These are phyloP conservation scores for Aeoliscus strigatus DNA, from an alignment of 2,797 vertebrate species.

Conservation along the genomic window DNA sequence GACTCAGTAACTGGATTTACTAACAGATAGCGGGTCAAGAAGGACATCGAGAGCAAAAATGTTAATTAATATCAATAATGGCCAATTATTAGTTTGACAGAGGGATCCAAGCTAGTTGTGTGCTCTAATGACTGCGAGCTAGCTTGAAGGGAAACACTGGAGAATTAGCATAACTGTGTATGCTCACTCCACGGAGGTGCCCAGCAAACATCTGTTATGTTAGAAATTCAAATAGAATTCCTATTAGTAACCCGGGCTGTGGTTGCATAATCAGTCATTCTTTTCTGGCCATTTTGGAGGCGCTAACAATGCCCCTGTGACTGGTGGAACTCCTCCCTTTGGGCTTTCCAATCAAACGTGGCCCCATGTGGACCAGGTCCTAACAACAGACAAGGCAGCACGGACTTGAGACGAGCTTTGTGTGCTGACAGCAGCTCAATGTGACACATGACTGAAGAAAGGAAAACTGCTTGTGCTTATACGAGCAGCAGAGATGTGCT, in stretches of 20 bases:
- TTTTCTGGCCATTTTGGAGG: slow-evolving; percentile 86
- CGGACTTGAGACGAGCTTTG: slow-evolving; percentile 77
- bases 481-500: too few relatives aligned
- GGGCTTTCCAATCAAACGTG: slow-evolving; percentile 79
- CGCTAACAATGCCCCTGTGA: slow-evolving; percentile 86
- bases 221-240: slow-evolving; percentile 98
- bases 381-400: slow-evolving; percentile 76
- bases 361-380: slow-evolving; percentile 80
- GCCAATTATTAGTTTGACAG: slow-evolving; percentile 99
- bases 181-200: slow-evolving; percentile 86
- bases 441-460: slow-evolving; percentile 70
- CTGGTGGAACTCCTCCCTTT: slow-evolving; percentile 78
- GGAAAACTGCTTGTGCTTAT: slow-evolving; percentile 52
- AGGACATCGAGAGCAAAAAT: slow-evolving; percentile 93
- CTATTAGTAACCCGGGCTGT: slow-evolving; percentile 87
- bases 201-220: slow-evolving; percentile 99
- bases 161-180: slow-evolving; percentile 98
- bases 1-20: slow-evolving; percentile 96
- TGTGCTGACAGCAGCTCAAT: slow-evolving; percentile 75
- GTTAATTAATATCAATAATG: slow-evolving; percentile 99
- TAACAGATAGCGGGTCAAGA: slow-evolving; percentile 96
- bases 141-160: slow-evolving; percentile 91
- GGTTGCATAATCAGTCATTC: slow-evolving; percentile 95
- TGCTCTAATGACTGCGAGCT: slow-evolving; percentile 96
- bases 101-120: slow-evolving; percentile 93